phyloP scores from a whole-genome alignment of 2,888 invertebrate species.

The Drosophila cracens region DNA sequence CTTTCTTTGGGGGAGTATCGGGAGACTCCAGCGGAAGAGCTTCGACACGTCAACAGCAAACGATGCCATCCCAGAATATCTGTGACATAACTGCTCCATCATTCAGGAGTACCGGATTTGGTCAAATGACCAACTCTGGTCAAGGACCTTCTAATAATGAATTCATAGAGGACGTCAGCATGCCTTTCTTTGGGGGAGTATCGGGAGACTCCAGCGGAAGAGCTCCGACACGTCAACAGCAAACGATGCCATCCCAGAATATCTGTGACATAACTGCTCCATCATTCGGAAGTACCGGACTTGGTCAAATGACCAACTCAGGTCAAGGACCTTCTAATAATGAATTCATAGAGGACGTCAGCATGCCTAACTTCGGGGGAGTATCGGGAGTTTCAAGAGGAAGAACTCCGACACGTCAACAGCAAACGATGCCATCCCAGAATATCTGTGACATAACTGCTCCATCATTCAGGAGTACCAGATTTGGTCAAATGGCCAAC shows the following conservation, averaged over 20 bases:
- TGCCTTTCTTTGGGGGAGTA: neutral
- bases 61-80: neutral
- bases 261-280: slow-evolving; percentile 11
- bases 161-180: neutral
- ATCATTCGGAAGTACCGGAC: neutral
- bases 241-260: neutral
- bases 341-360: neutral
- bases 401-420: neutral
- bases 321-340: neutral
- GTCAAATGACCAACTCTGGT: neutral
- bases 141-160: rapidly evolving
- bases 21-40: neutral
- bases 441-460: neutral
- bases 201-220: neutral
- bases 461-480: neutral
- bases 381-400: neutral
- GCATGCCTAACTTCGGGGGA: neutral
- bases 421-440: neutral
- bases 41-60: neutral
- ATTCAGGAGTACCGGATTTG: neutral
- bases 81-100: neutral
- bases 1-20: neutral
- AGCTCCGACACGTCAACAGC: neutral
- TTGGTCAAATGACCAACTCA: neutral
- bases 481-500: rapidly evolving